Percentiles rank a stretch among this genome's conserved stretches.
These are phyloP conservation scores for Lycocorax pyrrhopterus DNA, from an alignment of 2,113 vertebrate genomes.

Conservation along the genomic window DNA sequence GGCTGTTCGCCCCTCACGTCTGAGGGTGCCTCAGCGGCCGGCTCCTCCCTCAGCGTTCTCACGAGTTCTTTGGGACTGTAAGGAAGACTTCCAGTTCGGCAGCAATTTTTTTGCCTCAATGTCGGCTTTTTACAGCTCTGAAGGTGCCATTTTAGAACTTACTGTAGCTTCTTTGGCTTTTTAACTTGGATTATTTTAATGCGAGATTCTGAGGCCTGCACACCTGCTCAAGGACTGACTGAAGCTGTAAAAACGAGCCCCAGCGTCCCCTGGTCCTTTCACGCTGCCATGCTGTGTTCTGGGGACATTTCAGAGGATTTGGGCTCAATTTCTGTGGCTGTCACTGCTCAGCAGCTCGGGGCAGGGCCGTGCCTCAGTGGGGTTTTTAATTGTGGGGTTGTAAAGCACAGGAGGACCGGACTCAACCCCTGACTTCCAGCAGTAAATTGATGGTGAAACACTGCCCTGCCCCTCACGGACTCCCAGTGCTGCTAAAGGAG, in stretches of 20 bases:
- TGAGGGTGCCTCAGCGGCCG: too few relatives aligned
- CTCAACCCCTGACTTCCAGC: neutral
- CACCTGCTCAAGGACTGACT: neutral
- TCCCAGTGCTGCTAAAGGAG: neutral
- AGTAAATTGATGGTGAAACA: neutral
- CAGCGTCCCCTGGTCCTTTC: neutral
- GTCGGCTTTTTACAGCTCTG: neutral
- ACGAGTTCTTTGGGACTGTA: neutral
- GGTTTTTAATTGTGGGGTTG: neutral
- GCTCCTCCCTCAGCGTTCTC: too few relatives aligned
- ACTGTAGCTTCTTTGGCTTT: neutral
- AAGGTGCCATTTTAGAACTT: neutral
- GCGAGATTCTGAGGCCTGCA: neutral
- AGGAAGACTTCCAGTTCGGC: neutral
- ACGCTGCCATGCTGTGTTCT: neutral
- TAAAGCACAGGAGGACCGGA: neutral
- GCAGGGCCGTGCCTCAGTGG: neutral
- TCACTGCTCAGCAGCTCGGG: neutral
- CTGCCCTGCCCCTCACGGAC: neutral
- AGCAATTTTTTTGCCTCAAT: neutral
- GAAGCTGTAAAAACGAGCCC: neutral
- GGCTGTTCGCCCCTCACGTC: neutral
- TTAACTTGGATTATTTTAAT: neutral
- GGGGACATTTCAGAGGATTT: neutral
- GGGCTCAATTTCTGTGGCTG: neutral